These are phyloP conservation scores for Ramazzottius varieornatus DNA, from an alignment of 2,888 invertebrate species.

Conservation along the genomic window DNA sequence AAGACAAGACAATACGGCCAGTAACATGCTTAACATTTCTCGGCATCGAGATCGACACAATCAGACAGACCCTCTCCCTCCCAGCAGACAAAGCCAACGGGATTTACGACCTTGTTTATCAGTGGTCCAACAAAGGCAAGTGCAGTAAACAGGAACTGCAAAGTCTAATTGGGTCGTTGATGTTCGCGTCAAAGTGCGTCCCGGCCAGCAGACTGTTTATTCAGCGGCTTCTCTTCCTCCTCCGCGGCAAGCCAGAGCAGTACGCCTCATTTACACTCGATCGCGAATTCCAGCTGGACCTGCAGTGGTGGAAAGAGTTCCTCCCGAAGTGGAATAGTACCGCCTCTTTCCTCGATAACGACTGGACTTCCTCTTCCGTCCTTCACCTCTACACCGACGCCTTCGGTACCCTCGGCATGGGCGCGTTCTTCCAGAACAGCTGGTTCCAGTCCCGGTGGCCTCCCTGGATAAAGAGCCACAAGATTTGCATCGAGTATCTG, in stretches of 20 bases:
- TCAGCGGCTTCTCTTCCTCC: background rate
- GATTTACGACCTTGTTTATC: background rate
- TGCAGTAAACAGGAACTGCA: background rate
- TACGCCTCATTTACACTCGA: background rate
- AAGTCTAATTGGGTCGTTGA: conserved; percentile 2
- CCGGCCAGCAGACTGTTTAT: background rate
- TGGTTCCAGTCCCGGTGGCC: conserved; percentile 4
- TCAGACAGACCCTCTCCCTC: background rate
- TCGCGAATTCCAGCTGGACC: background rate
- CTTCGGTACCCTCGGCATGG: background rate
- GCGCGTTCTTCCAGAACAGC: background rate
- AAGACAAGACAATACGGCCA: background rate
- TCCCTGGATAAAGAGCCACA: background rate
- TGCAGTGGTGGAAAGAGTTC: conserved; percentile 2
- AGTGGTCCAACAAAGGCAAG: background rate
- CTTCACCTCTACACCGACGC: conserved; percentile 3
- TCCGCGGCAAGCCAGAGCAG: background rate
- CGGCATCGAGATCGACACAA: background rate
- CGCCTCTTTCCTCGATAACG: background rate
- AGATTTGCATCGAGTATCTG: background rate
- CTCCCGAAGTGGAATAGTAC: conserved; percentile 2
- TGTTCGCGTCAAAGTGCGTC: background rate
- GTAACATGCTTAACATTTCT: background rate
- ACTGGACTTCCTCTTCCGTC: background rate
- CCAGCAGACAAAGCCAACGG: background rate